Conservation (phyloP, 2,797 vertebrate genomes). For the Selene dorsalis region DNA sequence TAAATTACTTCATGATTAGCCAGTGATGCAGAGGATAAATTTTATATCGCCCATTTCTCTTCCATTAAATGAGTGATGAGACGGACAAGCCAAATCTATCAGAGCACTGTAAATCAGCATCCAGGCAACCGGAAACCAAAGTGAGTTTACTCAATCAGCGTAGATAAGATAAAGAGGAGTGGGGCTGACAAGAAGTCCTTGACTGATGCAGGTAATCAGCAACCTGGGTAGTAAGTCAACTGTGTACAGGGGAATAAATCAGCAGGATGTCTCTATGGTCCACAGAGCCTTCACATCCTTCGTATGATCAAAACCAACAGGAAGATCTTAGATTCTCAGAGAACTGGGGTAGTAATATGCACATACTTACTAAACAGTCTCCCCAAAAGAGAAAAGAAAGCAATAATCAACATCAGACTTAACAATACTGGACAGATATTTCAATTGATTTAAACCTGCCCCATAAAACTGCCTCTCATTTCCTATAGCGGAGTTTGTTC, state of each 20-base stretch:
- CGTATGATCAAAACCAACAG: not conserved
- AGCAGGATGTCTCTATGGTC: not conserved
- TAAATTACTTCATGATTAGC: not conserved
- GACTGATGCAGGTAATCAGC: conserved; percentile 6
- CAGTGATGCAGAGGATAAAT: not conserved
- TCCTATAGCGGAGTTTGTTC: conserved; percentile 4
- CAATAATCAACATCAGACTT: not conserved
- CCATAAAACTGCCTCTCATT: not conserved
- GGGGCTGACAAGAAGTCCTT: conserved; percentile 7
- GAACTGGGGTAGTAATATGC: no score
- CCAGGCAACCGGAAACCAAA: conserved; percentile 10
- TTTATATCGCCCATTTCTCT: not conserved
- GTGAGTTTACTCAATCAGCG: conserved; percentile 13
- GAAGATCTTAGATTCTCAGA: not conserved
- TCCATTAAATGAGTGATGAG: not conserved
- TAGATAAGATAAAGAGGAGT: conserved; percentile 19
- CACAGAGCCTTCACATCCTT: not conserved
- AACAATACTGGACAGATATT: not conserved
- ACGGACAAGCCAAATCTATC: conserved; percentile 10
- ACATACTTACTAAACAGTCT: no score
- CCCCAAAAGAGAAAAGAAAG: no score
- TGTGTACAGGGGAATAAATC: not conserved
- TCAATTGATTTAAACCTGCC: not conserved
- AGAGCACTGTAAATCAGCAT: not conserved
- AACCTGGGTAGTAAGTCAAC: not conserved